phyloP scores from a whole-genome alignment of 2,888 invertebrate species.

The Tholera decimalis region DNA sequence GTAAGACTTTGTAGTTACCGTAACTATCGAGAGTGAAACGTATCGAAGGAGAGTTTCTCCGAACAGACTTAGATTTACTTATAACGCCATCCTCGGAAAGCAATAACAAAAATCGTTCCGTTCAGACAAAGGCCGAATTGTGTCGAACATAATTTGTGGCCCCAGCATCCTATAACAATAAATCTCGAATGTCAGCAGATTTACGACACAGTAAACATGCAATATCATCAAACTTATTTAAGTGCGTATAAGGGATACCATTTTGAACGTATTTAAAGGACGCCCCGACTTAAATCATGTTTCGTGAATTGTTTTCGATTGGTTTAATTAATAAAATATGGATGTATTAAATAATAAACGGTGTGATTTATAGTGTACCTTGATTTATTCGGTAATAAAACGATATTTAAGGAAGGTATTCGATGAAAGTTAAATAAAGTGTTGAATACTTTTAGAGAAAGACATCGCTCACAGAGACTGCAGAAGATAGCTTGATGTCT shows the following conservation, averaged over 20 bases:
- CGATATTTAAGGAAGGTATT: conserved; percentile 16
- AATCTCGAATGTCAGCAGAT: conserved; percentile 83
- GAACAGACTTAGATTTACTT: conserved; percentile 56
- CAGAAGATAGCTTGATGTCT: conserved; percentile 2
- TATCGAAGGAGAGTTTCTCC: conserved; percentile 10
- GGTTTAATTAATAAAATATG: conserved; percentile 57
- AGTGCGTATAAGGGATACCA: conserved; percentile 68
- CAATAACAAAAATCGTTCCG: conserved; percentile 71
- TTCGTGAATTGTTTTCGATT: conserved; percentile 61
- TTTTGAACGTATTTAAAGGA: conserved; percentile 66
- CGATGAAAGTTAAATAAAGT: conserved; percentile 12
- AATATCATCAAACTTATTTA: conserved; percentile 82
- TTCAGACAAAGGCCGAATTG: conserved; percentile 74
- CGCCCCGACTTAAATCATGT: conserved; percentile 56
- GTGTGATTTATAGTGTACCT: conserved; percentile 60
- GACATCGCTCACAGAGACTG: conserved; percentile 1
- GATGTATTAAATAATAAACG: conserved; percentile 43
- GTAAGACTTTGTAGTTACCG: conserved; percentile 6
- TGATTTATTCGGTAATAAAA: conserved; percentile 41
- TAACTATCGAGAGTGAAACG: conserved; percentile 23
- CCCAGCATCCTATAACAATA: conserved; percentile 81
- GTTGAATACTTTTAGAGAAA: conserved; percentile 24
- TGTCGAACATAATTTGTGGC: conserved; percentile 78
- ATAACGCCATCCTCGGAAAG: conserved; percentile 53
- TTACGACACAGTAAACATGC: conserved; percentile 87